Base-by-base conservation (phyloP, 2,113 vertebrate species). In the Lucifuga dentata region DNA sequence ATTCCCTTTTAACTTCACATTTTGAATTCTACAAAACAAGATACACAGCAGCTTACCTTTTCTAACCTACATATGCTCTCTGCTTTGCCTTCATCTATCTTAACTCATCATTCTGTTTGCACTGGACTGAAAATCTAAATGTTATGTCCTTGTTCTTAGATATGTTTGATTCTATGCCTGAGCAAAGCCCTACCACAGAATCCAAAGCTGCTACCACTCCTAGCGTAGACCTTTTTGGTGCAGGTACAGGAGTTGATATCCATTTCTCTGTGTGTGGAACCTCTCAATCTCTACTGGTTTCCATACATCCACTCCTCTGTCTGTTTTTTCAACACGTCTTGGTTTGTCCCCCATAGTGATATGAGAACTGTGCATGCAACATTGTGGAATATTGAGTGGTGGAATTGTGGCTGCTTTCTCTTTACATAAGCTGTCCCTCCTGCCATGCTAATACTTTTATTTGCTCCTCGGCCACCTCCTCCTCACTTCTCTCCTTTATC, bases 191-290 rank as follows among this genome's bases (percentile, higher is more conserved):
- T 81, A 89, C 95, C 83, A 91, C 95, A 87, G 94, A 94, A 84
- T 95, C 97, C 91, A 98, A 98, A 91, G 92, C 95, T 80, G 97
- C 97, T 70, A 95, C 93, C 91, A 95, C 96, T 89, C 95, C 96
- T 97, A 97, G 95, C 93, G 95, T 99, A 97, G 98, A 98, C 93
- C 95, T 99, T 89, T 99, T 99, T 91, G 95, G 96, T 93, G 92
- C 98, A 99, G 98, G 98, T 99, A 94, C 92, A 92, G 61, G 87
- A 90, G 90, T 79, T 82, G 81, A 88, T 85, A 70, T 85, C 67
- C 84, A 83, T 88, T 80, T 88, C 43, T 90, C 56, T 90, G 52
- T 90, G 73, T 90, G 65, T 91, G 90, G 80, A 90, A 85, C 83
- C 78, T 87, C 59, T 84, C 70, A 73, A 78, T 86, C 70, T 87